Evolutionary conservation across 2,797 vertebrate genomes (phyloP).

Genomic region (Sternotherus odoratus): DNA sequence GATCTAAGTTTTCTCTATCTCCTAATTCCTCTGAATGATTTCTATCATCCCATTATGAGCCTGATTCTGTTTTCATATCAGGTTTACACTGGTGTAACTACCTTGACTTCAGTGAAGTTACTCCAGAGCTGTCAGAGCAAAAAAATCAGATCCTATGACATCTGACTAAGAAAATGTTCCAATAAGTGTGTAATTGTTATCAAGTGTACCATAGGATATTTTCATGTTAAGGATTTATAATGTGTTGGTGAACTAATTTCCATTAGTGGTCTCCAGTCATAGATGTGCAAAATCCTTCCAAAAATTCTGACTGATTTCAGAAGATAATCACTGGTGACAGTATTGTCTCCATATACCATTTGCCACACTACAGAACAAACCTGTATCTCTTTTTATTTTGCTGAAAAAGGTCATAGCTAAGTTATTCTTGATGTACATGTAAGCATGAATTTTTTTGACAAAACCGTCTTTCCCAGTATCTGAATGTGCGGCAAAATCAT

Average conservation of each 20-base stretch:
- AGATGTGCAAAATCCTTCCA: not conserved
- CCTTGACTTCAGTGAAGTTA: not conserved
- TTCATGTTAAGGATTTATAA: accelerated
- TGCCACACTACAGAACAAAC: accelerated
- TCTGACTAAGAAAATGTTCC: accelerated
- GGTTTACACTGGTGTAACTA: accelerated
- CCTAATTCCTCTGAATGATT: not conserved
- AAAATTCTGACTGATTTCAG: not conserved
- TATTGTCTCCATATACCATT: accelerated
- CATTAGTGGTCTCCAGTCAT: not conserved
- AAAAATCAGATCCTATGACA: not conserved
- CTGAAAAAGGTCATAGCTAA: not conserved
- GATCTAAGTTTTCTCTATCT: not conserved
- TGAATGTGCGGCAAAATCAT: not conserved
- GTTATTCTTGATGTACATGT: accelerated
- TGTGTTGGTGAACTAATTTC: not conserved
- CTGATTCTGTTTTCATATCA: not conserved
- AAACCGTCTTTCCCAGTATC: not conserved
- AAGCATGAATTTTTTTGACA: not conserved
- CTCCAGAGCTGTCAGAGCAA: not conserved
- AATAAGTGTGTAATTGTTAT: not conserved
- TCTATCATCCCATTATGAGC: not conserved
- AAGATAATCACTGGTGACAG: not conserved
- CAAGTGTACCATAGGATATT: not conserved
- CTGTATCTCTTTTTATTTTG: not conserved